Conservation (phyloP, 1,140 invertebrate species). For the Zaprionus ornatus region DNA sequence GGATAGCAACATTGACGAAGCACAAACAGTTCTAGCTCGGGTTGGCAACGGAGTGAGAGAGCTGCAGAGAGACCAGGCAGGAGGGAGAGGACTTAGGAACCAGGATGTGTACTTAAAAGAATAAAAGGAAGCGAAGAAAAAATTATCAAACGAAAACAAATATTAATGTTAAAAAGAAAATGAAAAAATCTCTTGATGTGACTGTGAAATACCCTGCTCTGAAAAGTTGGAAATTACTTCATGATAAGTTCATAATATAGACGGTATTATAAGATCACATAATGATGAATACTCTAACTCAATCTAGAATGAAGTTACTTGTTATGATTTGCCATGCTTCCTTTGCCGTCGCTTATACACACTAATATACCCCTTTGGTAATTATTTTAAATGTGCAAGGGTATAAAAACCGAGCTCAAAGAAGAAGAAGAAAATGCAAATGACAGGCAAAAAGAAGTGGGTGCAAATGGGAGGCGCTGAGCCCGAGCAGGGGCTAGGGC, state of each 20-base stretch:
- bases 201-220: neutral
- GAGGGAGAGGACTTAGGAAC: slow-evolving; percentile 4
- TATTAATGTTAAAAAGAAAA: slow-evolving; percentile 65
- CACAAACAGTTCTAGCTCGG: neutral
- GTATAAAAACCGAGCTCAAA: neutral
- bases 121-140: slow-evolving; percentile 80
- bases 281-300: too few species aligned
- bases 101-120: slow-evolving; percentile 76
- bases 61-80: neutral
- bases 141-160: slow-evolving; percentile 83
- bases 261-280: too few species aligned
- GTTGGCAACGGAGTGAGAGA: neutral
- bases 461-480: neutral
- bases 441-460: slow-evolving; percentile 54
- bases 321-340: too few species aligned
- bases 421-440: slow-evolving; percentile 61
- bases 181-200: neutral
- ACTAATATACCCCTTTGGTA: neutral
- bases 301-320: too few species aligned
- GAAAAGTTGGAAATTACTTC: neutral
- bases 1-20: slow-evolving; percentile 28
- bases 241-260: neutral
- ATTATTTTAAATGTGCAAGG: neutral
- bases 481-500: slow-evolving; percentile 6
- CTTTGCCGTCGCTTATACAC: too few species aligned